Evolutionary conservation across 1,140 invertebrate genomes (phyloP), one percentile per base, ranked within the genome.

Genomic region (Drosophila sulfurigaster): DNA sequence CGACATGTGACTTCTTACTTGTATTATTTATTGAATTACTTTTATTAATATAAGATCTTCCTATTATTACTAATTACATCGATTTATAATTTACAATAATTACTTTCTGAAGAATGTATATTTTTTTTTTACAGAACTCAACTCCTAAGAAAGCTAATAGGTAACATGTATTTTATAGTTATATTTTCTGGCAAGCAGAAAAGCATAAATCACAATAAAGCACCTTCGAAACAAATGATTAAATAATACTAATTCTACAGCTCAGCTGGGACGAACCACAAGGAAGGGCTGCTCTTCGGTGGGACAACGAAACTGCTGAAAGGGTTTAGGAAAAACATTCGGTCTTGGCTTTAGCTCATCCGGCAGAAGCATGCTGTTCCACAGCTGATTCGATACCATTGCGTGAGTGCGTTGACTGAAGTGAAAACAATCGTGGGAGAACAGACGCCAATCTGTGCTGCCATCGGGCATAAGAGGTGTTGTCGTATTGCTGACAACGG

Each of bases 361-460:
- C 7, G 94, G 94, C 83, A 94, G 88, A 52, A 95, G 35, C 89
- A 95, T 93, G 80, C 94, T 95, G 82, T 95, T 95, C 95, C 94
- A 96, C 7, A 95, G 75, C 20, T 91, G 75, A 74, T 94, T 94
- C 0, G 94, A 93, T 20, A 78, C 43, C 35, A 89, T 91, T 1
- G 95, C 94, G 73, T 96, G 94, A 5, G 93, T 93, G 58, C 94
- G 95, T 79, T 96, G 94, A 81, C 95, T 96, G 1, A 95, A 93
- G 80, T 97, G 96, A 77, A 97, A 96, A 91, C 96, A 96, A 87
- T 97, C 96, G 7, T 92, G 92, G 1, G 95, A 94, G 43, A 96
- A 93, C 81, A 94, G 95, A 2, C 93, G 92, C 51, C 94, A 93
- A 91, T 96, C 96, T 0, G 92, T 85, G 0, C 79, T 64, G 20